A percentile compares a stretch with the other conserved stretches of the same genome.
phyloP scores from a whole-genome alignment of 2,888 invertebrate species.

The Tuberolachnus salignus region DNA sequence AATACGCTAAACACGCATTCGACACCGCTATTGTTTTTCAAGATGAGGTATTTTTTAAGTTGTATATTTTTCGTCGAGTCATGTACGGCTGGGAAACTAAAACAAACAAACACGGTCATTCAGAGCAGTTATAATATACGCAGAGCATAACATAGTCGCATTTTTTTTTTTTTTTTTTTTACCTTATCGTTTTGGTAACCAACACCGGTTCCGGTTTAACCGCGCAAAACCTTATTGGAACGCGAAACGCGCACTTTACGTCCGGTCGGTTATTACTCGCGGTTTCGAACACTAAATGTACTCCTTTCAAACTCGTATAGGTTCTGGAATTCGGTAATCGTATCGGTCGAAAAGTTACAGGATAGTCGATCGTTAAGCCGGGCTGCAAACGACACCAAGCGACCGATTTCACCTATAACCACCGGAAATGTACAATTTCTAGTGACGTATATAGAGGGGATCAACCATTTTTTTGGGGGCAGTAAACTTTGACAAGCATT shows the following conservation, averaged over 20 bases:
- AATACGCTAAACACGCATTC: constrained; percentile 39
- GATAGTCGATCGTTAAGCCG: background rate
- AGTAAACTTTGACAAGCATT: too few species aligned
- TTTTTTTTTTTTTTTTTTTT: too few species aligned
- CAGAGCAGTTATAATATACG: background rate
- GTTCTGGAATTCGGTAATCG: background rate
- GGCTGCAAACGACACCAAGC: constrained; percentile 8
- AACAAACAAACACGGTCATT: constrained; percentile 3
- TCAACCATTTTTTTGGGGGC: too few species aligned
- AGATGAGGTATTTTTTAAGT: constrained; percentile 1
- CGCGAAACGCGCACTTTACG: background rate
- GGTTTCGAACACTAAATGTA: constrained; percentile 34
- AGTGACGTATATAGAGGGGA: too few species aligned
- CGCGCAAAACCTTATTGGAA: constrained; percentile 29
- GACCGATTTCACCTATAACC: background rate
- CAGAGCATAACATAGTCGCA: background rate
- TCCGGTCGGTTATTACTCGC: background rate
- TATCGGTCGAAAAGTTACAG: constrained; percentile 10
- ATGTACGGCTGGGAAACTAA: constrained; percentile 16
- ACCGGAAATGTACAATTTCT: too few species aligned
- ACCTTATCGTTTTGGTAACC: constrained; percentile 43
- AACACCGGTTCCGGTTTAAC: constrained; percentile 45
- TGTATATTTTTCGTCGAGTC: background rate
- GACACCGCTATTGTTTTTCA: constrained; percentile 35
- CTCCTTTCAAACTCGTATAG: constrained; percentile 7